Conservation (phyloP, 2,113 vertebrate species). For the Uria lomvia region DNA sequence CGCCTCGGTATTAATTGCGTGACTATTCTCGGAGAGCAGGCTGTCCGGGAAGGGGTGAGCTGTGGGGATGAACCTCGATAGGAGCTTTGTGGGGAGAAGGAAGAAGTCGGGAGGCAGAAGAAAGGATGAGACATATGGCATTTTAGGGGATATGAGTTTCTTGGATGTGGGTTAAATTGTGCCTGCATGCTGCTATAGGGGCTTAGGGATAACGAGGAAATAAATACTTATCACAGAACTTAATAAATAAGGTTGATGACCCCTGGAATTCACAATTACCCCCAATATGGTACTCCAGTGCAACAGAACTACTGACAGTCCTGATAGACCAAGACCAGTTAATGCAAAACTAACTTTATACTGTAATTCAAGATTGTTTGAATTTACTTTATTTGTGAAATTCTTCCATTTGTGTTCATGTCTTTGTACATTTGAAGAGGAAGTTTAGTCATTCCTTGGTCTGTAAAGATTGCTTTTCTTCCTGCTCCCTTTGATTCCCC, state of each 20-base stretch:
- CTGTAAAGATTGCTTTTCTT: slow-evolving; percentile 46
- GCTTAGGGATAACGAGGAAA: neutral
- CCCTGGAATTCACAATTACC: neutral
- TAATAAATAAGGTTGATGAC: neutral
- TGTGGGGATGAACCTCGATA: rapidly evolving
- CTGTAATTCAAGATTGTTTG: neutral
- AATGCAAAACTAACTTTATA: neutral
- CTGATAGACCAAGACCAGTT: neutral
- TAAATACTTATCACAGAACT: neutral
- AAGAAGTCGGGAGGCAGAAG: neutral
- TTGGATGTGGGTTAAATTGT: neutral
- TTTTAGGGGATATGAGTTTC: neutral
- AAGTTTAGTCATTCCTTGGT: slow-evolving; percentile 34
- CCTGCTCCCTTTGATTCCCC: slow-evolving; percentile 49
- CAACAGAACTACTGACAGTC: rapidly evolving
- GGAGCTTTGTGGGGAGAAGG: neutral
- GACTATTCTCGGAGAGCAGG: neutral
- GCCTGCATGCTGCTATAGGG: rapidly evolving
- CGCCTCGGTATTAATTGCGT: neutral
- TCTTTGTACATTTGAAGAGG: neutral
- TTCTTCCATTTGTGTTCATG: neutral
- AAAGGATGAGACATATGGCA: rapidly evolving
- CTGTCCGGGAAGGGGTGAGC: neutral
- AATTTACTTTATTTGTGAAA: slow-evolving; percentile 10
- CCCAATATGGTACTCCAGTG: neutral